Evolutionary conservation across 2,888 invertebrate species (phyloP), one percentile per base, ranked within the genome.

Genomic region (Lasioglossum zephyrum): DNA sequence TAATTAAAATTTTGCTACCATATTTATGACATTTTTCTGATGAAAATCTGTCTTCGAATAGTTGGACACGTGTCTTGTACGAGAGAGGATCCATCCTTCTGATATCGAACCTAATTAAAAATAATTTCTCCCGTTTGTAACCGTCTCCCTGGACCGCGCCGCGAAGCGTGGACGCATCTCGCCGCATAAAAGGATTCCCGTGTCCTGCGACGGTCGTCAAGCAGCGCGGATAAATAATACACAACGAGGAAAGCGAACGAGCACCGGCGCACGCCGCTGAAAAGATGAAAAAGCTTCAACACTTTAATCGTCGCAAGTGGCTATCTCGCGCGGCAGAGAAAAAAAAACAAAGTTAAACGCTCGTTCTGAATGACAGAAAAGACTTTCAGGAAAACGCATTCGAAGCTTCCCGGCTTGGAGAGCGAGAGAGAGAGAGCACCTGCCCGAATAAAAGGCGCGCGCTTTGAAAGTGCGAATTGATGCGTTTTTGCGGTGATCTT

Each of bases 301-400:
- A 47, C 53, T 53, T 49, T 49, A 53, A 53, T 74, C 39, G 66
- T 66, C n/a, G 36, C n/a, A 36, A 36, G 22, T 66, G 66, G 66
- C 66, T 18, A 66, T 66, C 31, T 31, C 31, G 31, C 31, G 66
- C 18, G 1, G 60, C 18, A 36, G 66, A 53, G 6, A 22, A 49
- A 22, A 18, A 18, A 31, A 63, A 36, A 66, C 31, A 36, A 66
- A 66, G 36, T 66, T 66, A 66, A 66, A 66, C 8, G 66, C 36
- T 66, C 31, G 66, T 66, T 66, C 31, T 66, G 66, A 66, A 66
- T 66, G 31, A 66, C 31, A 66, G 66, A 36, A 66, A 66, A 66
- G 66, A 66, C 18, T 31, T 66, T 26, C 60, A 26, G 36, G 18
- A 31, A 16, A 66, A 66, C 66, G 31, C 60, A 13, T 60, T 26